These are phyloP conservation scores for Ricordea florida DNA, from an alignment of 92 coral and sea anemone species.

Conservation along the genomic window DNA sequence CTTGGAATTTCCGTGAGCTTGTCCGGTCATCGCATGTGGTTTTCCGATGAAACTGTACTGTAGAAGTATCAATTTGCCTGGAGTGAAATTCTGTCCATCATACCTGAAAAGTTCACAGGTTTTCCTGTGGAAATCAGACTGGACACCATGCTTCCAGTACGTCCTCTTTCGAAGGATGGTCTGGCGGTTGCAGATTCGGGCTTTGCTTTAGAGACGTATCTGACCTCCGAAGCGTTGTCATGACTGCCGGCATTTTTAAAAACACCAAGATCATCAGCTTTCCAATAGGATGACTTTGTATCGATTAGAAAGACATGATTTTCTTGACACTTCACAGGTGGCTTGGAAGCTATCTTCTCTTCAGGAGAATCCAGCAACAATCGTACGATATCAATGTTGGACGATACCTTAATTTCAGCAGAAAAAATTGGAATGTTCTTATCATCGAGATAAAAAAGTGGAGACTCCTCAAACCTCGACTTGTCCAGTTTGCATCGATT, in stretches of 20 bases:
- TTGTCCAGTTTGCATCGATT: no score
- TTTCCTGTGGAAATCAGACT: slow-evolving; percentile 26
- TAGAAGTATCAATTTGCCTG: not conserved
- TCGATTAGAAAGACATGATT: slow-evolving; percentile 22
- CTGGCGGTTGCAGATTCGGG: not conserved
- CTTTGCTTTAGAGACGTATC: slow-evolving; percentile 11
- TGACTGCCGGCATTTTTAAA: slow-evolving; percentile 14
- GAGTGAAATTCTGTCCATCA: not conserved
- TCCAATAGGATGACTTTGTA: slow-evolving; percentile 20
- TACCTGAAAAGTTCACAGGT: not conserved
- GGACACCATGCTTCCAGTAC: slow-evolving; percentile 45
- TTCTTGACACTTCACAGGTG: slow-evolving; percentile 41
- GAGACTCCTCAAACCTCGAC: not conserved
- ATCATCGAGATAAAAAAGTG: slow-evolving; percentile 29
- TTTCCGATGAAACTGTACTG: slow-evolving; percentile 15
- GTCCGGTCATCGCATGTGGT: slow-evolving; percentile 4
- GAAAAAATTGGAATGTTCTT: slow-evolving; percentile 24
- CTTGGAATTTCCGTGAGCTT: slow-evolving; percentile 34
- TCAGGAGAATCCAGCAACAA: slow-evolving; percentile 8
- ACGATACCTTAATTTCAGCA: not conserved
- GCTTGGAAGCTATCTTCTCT: not conserved
- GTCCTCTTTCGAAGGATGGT: slow-evolving; percentile 26
- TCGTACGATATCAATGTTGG: slow-evolving; percentile 12
- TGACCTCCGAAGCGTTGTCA: not conserved
- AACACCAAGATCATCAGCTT: slow-evolving; percentile 50